phyloP scores from a whole-genome alignment of 2,888 invertebrate genomes.

The Brenthis ino region DNA sequence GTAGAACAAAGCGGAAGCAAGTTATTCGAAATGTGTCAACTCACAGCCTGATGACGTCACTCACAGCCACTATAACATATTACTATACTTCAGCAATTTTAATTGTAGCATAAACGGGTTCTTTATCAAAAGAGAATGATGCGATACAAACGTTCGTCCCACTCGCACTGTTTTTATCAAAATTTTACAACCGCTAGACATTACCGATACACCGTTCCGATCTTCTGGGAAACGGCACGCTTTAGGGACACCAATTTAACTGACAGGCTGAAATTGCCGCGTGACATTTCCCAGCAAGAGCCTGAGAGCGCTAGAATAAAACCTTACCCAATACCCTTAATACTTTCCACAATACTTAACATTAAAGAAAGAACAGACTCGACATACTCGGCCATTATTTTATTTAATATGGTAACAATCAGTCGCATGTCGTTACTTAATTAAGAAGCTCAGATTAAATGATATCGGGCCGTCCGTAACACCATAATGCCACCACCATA shows the following conservation, averaged over 20 bases:
- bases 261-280: background rate
- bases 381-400: conserved; percentile 28
- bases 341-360: conserved; percentile 12
- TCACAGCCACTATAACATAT: conserved; percentile 21
- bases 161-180: conserved; percentile 16
- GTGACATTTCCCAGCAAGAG: conserved; percentile 14
- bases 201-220: conserved; percentile 14
- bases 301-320: conserved; percentile 13
- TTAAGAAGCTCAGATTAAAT: conserved; percentile 53
- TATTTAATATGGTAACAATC: conserved; percentile 51
- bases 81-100: background rate
- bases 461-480: conserved; percentile 30
- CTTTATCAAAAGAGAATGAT: background rate
- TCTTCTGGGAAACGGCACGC: conserved; percentile 1
- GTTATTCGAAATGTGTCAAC: conserved; percentile 14
- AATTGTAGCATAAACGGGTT: conserved; percentile 27
- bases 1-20: conserved; percentile 20
- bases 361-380: conserved; percentile 18
- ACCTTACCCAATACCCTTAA: conserved; percentile 21
- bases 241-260: background rate
- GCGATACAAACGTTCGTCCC: conserved; percentile 1
- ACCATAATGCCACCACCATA: conserved; percentile 7
- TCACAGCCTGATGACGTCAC: conserved; percentile 24
- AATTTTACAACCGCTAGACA: conserved; percentile 29
- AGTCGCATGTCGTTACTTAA: conserved; percentile 54